Evolutionary conservation across 2,888 invertebrate species (phyloP).

Genomic region (Diploptera punctata): DNA sequence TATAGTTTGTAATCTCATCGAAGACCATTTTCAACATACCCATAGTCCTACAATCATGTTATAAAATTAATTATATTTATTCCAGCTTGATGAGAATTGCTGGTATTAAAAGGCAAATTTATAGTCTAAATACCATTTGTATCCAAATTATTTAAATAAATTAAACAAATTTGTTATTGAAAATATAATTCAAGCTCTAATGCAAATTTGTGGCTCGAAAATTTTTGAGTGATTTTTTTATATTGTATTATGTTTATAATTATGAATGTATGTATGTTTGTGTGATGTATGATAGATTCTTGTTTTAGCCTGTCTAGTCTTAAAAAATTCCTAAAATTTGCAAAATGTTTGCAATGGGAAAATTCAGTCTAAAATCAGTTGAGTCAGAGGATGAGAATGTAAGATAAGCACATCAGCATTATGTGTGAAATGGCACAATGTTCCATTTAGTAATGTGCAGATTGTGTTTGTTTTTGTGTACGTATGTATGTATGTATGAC

Average conservation of each 20-base stretch:
- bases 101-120: too few relatives aligned
- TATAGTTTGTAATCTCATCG: too few relatives aligned
- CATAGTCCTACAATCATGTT: too few relatives aligned
- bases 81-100: too few relatives aligned
- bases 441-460: not conserved
- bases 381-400: not conserved
- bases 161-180: too few relatives aligned
- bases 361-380: conserved; percentile 1
- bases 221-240: conserved; percentile 6
- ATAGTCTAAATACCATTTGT: too few relatives aligned
- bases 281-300: not conserved
- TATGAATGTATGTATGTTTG: not conserved
- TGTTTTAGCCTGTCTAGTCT: conserved; percentile 28
- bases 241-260: conserved; percentile 8
- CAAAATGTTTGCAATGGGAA: not conserved
- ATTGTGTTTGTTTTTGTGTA: not conserved
- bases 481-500: not conserved
- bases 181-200: too few relatives aligned
- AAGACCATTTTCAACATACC: too few relatives aligned
- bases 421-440: not conserved
- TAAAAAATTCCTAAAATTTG: not conserved
- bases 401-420: not conserved
- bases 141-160: too few relatives aligned
- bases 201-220: conserved; percentile 21
- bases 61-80: too few relatives aligned